Evolutionary conservation across 2,797 vertebrate genomes (phyloP), one percentile per base, ranked within the genome.

Genomic region (Argyrosomus regius): DNA sequence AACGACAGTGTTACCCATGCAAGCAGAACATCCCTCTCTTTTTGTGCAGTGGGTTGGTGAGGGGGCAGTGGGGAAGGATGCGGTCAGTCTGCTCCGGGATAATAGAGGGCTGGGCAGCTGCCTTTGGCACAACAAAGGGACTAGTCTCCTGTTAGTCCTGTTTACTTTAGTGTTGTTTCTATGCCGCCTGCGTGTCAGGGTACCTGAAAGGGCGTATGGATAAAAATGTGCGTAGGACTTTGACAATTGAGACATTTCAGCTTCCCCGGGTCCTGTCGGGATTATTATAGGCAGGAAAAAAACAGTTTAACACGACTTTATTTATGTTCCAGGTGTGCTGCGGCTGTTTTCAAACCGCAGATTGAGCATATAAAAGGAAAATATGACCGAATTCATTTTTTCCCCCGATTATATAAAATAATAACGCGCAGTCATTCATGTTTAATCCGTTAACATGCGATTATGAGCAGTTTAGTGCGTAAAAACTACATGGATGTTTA

Each of bases 41-140:
- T 96, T 96, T 96, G 95, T 96, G 96, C 97, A 95, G 88, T 93
- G 96, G 96, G 92, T 94, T 96, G 96, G 95, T 89, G 91, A 95
- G 90, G 92, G 94, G 95, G 95, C 94, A 95, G 94, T 81, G 95
- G 96, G 95, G 95, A 95, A 96, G 94, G 95, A 92, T 93, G 94
- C 94, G 95, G 95, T 96, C 95, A 96, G 94, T 95, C 95, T 96
- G 93, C 85, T 89, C 88, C 85, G n/a, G 86, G 91, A 98, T 96
- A 98, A 97, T 96, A 81, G 95, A 94, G 95, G 95, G 95, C 95
- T 89, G 96, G 96, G 94, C 97, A 97, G 96, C 96, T 97, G 96
- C 91, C 94, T 91, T 91, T 89, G 87, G 88, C 79, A 68, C 89
- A 94, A 97, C 97, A 97, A 98, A 97, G 94, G 95, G 94, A 95